These are phyloP conservation scores for Axis porcinus DNA, from an alignment of 2,113 vertebrate species.

Conservation along the genomic window DNA sequence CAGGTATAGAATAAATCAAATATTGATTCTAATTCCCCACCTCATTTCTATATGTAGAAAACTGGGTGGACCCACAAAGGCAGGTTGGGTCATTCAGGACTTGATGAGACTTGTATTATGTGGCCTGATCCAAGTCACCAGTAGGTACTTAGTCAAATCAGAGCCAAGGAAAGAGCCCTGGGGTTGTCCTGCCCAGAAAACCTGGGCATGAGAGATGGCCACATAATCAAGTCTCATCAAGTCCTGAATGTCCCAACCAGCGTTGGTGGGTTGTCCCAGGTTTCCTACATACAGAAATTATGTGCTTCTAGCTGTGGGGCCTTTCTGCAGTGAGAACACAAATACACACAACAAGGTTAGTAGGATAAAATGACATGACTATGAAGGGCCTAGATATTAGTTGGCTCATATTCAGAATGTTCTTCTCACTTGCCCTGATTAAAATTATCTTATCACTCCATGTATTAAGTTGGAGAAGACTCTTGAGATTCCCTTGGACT, in stretches of 20 bases:
- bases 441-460: not conserved
- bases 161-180: not conserved
- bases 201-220: not conserved
- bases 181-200: not conserved
- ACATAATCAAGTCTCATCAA: not conserved
- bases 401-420: not conserved
- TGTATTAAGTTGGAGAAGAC: not conserved
- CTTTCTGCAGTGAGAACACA: not conserved
- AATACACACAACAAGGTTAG: not conserved
- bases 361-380: not conserved
- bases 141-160: not conserved
- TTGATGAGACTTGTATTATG: not conserved
- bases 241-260: not conserved
- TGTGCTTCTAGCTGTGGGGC: not conserved
- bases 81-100: not conserved
- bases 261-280: not conserved
- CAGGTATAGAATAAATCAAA: not conserved
- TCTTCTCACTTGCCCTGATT: not conserved
- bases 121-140: not conserved
- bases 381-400: not conserved
- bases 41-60: not conserved
- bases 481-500: too few relatives aligned
- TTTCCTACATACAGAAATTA: not conserved
- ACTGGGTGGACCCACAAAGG: not conserved
- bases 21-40: not conserved